phyloP scores from a whole-genome alignment of 1,140 invertebrate genomes.

The Agraylea sexmaculata region DNA sequence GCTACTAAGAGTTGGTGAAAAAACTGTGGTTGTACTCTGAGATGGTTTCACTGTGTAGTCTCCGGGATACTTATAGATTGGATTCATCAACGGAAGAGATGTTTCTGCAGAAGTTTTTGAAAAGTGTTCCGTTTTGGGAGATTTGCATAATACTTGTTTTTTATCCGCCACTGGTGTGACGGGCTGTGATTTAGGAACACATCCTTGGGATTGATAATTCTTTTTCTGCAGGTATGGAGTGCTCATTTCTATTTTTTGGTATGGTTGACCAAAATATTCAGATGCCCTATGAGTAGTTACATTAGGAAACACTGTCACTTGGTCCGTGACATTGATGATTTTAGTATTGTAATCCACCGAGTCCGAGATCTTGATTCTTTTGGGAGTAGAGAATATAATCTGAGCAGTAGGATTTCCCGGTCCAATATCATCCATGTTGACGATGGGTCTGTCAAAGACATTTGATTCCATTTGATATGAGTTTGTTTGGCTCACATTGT shows the following conservation, averaged over 20 bases:
- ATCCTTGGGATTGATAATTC: background rate
- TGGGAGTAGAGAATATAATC: no score
- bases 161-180: background rate
- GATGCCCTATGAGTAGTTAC: no score
- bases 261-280: background rate
- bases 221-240: background rate
- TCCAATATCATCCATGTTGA: conserved; percentile 1
- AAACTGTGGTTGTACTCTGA: background rate
- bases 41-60: background rate
- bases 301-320: no score
- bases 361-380: no score
- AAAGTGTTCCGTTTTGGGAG: conserved; percentile 3
- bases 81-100: conserved; percentile 3
- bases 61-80: no score
- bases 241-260: background rate
- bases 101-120: conserved; percentile 13
- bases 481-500: conserved; percentile 3
- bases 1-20: conserved; percentile 1
- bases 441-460: conserved; percentile 1
- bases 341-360: no score
- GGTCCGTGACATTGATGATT: no score
- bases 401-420: conserved; percentile 4
- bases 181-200: background rate
- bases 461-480: conserved; percentile 1
- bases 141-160: background rate